Evolutionary conservation across 92 coral and sea anemone genomes (phyloP), one percentile per base, ranked within the genome.

Genomic region (Palythoa grandis): DNA sequence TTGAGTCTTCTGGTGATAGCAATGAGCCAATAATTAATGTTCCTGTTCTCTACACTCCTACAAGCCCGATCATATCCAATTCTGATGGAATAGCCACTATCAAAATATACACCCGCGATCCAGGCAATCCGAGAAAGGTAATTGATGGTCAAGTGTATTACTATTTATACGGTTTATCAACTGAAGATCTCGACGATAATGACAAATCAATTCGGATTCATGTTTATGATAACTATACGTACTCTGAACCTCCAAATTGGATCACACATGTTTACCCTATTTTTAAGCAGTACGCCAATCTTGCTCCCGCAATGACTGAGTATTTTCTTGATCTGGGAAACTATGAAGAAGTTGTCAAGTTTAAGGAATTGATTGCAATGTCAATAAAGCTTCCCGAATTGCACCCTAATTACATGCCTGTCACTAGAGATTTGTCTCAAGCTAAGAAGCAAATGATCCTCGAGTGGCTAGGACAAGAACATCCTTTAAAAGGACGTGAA

Each of bases 351-450:
- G 98, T 94, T 2, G 72, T 76, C 10, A 65, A 71, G 11, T 72
- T 88, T 35, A 87, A 70, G 23, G 82, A n/a, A 1, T 75, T 85
- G 17, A 90, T 92, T 13, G 72, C 54, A 71, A 76, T 78, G 86
- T 89, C 86, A n/a, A 68, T 94, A 87, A 74, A 86, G 20, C 67
- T 94, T 38, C 88, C 91, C 5, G 82, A 57, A 39, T 82, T 87
- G 1, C 90, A 94, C 76, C 95, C 98, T 16, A 92, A 94, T 52
- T 88, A 90, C 56, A 94, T 94, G 98, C 98, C 98, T 0, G 91
- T 92, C 0, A 87, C 95, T 48, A 86, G 98, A 19, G 95, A 94
- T 48, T 88, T 94, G 39, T 94, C 98, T 11, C 66, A 71, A 53
- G 74, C 86, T 58, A 94, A 94, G 58, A 78, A 85, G 11, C 71